Evolutionary conservation across 2,797 vertebrate species (phyloP).

Genomic region (Hydrophis major): DNA sequence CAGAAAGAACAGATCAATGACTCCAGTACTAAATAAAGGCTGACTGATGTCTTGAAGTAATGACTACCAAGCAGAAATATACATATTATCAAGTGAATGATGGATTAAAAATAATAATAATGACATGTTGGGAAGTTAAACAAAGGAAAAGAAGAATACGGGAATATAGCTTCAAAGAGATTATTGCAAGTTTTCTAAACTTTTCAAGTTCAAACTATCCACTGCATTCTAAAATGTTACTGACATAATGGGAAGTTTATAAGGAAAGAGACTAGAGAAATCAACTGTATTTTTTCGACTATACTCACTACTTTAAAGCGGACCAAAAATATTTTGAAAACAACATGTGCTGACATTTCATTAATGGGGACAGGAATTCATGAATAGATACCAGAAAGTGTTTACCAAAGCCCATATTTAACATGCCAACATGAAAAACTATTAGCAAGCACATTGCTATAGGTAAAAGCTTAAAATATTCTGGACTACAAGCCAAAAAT

Average conservation of each 20-base stretch:
- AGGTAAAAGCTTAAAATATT: neutral
- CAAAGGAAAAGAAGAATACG: neutral
- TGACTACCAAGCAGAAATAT: neutral
- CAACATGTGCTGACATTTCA: neutral
- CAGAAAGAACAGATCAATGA: neutral
- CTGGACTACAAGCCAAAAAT: neutral
- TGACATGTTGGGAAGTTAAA: neutral
- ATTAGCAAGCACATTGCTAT: neutral
- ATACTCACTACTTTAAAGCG: neutral
- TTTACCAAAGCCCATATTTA: neutral
- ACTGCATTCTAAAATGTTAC: neutral
- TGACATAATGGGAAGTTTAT: neutral
- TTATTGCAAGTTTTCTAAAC: neutral
- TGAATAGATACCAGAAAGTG: rapidly evolving
- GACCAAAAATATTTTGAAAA: neutral
- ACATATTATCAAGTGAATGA: neutral
- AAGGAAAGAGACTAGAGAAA: neutral
- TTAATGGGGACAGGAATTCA: neutral
- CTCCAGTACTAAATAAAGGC: neutral
- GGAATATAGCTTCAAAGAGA: neutral
- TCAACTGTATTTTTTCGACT: neutral
- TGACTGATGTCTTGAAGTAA: neutral
- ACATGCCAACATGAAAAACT: conserved; percentile 1
- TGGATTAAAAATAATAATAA: neutral
- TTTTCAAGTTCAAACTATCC: neutral